Evolutionary conservation across 2,797 vertebrate species (phyloP).

Genomic region (Mallotus villosus): DNA sequence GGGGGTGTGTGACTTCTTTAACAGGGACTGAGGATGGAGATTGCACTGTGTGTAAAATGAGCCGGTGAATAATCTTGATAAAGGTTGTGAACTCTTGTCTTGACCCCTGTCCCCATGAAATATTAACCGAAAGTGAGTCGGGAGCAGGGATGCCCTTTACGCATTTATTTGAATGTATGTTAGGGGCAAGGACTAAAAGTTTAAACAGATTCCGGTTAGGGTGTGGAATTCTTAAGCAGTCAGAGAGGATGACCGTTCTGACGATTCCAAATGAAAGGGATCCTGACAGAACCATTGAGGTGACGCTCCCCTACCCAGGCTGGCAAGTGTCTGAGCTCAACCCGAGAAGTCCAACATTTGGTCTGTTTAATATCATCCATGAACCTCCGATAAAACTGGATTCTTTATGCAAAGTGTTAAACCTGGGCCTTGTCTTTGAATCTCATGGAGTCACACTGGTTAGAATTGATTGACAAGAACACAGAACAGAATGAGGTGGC

Average conservation of each 20-base stretch:
- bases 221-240: constrained; percentile 30
- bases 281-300: constrained; percentile 4
- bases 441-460: neutral
- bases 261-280: constrained; percentile 9
- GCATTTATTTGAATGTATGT: constrained; percentile 47
- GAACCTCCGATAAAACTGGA: neutral
- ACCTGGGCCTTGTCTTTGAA: neutral
- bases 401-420: neutral
- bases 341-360: neutral
- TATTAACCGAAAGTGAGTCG: constrained; percentile 31
- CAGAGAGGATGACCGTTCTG: constrained; percentile 8
- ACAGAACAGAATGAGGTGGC: neutral
- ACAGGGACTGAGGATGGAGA: constrained; percentile 21
- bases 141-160: constrained; percentile 35
- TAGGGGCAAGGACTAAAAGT: constrained; percentile 26
- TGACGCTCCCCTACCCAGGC: constrained; percentile 18
- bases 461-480: neutral
- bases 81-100: constrained; percentile 36
- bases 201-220: constrained; percentile 40
- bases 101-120: constrained; percentile 38
- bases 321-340: constrained; percentile 5
- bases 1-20: constrained; percentile 31
- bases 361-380: neutral
- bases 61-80: constrained; percentile 22
- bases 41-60: constrained; percentile 18